A percentile compares a stretch with the other conserved stretches of the same genome.
phyloP scores from a whole-genome alignment of 30 jellyfish, hydroid and myxozoan species.

The Aurelia aurita complex sp. Pacific region DNA sequence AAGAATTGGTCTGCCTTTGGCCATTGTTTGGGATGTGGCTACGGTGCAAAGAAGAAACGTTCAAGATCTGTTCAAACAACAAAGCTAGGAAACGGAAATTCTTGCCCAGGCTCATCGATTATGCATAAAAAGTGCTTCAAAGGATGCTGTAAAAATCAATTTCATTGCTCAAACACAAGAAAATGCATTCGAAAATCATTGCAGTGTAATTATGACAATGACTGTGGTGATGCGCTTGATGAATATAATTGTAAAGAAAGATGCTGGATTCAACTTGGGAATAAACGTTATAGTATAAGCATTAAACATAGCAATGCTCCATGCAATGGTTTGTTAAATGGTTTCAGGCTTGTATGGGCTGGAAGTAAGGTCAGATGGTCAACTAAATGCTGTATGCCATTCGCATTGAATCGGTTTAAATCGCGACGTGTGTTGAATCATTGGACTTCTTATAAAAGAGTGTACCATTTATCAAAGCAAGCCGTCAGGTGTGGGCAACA shows the following conservation, averaged over 20 bases:
- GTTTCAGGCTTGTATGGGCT: constrained; percentile 6
- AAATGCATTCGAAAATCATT: constrained; percentile 16
- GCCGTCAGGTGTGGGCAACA: constrained; percentile 3
- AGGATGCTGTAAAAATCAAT: constrained; percentile 38
- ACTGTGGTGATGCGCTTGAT: constrained; percentile 59
- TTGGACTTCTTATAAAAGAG: neutral
- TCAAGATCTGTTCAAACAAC: neutral
- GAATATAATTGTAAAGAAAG: constrained; percentile 27
- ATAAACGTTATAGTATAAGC: no score
- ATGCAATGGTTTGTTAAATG: neutral
- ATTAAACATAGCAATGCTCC: neutral
- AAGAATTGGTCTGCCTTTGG: constrained; percentile 11
- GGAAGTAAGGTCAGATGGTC: constrained; percentile 17
- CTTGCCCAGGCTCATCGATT: neutral
- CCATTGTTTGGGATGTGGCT: constrained; percentile 26
- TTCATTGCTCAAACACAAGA: constrained; percentile 22
- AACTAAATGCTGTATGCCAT: constrained; percentile 21
- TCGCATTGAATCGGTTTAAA: neutral
- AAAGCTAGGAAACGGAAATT: constrained; percentile 1
- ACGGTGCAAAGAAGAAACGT: constrained; percentile 27
- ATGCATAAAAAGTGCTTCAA: neutral
- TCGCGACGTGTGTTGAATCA: neutral
- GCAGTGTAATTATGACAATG: constrained; percentile 39
- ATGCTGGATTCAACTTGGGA: neutral
- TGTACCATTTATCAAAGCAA: neutral